phyloP scores from a whole-genome alignment of 2,888 invertebrate genomes.

The Spisula subtruncata region DNA sequence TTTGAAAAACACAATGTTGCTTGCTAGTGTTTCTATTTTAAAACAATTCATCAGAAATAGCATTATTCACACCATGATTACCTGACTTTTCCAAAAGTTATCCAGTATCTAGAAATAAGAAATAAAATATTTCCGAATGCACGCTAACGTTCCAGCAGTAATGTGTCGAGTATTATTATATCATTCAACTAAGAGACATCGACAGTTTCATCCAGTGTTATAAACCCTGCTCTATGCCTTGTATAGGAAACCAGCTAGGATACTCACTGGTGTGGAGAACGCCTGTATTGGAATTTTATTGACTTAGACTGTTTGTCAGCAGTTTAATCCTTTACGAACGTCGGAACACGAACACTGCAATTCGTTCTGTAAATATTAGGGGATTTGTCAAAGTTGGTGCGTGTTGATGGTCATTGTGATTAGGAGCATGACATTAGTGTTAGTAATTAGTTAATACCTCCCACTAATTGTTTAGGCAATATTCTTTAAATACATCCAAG shows the following conservation, averaged over 20 bases:
- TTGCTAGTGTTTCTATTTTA: too few species aligned
- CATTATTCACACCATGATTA: not conserved
- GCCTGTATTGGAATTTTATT: slow-evolving; percentile 5
- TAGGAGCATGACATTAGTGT: too few species aligned
- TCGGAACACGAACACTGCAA: not conserved
- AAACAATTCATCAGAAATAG: too few species aligned
- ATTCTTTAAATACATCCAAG: too few species aligned
- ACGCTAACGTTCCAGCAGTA: not conserved
- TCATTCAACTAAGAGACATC: not conserved
- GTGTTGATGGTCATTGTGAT: too few species aligned
- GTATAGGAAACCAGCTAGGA: not conserved
- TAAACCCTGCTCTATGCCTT: not conserved
- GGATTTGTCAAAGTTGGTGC: not conserved
- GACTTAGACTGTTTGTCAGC: not conserved
- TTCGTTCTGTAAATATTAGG: not conserved
- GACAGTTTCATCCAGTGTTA: not conserved
- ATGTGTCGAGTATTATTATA: not conserved
- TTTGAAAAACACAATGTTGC: too few species aligned
- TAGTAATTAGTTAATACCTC: too few species aligned
- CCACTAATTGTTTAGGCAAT: too few species aligned
- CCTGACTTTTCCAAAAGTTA: not conserved
- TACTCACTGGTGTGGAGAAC: not conserved
- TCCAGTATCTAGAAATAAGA: not conserved
- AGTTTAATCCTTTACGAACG: not conserved
- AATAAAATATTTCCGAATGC: not conserved